Evolutionary conservation across 1,140 invertebrate species (phyloP), one percentile per base, ranked within the genome.

Genomic region (Zeugodacus cucurbitae): DNA sequence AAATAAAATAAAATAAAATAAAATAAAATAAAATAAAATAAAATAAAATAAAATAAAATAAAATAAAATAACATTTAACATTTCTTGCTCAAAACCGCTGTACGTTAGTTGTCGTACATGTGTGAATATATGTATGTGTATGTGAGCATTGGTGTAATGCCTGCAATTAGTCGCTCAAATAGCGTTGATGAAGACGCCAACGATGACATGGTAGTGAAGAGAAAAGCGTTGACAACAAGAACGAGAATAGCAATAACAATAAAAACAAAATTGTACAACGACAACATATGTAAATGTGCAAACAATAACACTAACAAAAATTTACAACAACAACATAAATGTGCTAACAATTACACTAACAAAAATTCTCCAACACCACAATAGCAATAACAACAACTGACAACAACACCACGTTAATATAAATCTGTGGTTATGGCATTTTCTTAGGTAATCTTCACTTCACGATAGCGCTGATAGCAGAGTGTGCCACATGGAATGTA

Each of bases 121-220:
- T 59, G 32, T 20, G 34, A 3, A 6, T n/a, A 20, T 41, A 20
- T 67, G 37, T 74, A 3, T 20, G 67, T 7, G 17, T 74, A 5
- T 2, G 32, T 37, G 32, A 6, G n/a, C n/a, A n/a, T n/a, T 34
- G 20, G 14, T 17, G 67, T 41, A 41, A 74, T 74, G 20, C 32
- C 67, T 41, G 67, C 67, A 74, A 74, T 74, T 74, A 74, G 67
- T 74, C 6, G 22, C 67, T 37, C 20, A 74, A 74, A 74, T 74
- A 34, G 67, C 67, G 34, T 34, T n/a, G 67, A 22, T 37, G 67
- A 37, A 74, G 67, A 74, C 29, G 64, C 20, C 32, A 37, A 34
- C 26, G 20, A 67, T 10, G n/a, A 32, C 22, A 62, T 62, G 34
- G 20, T 0, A 74, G 14, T 29, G 64, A 37, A 74, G 26, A 1